Conservation (phyloP, 2,797 vertebrate species). For the Danio jaintianensis region DNA sequence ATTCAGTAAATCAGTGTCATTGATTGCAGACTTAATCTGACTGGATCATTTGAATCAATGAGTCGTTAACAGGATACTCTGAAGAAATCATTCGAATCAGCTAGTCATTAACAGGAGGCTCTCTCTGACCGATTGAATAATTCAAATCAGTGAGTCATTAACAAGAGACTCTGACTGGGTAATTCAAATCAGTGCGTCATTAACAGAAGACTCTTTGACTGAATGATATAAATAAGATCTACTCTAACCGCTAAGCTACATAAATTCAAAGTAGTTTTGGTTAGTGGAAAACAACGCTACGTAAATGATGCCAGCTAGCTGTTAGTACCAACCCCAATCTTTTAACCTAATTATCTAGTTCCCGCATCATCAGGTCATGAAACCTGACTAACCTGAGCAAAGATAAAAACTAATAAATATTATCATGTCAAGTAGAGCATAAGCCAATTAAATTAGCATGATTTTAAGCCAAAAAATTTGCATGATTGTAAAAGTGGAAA, state of each 20-base stretch:
- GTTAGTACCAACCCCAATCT: neutral
- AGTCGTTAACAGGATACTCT: too few relatives aligned
- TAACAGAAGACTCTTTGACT: too few relatives aligned
- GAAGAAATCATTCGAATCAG: too few relatives aligned
- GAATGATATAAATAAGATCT: neutral
- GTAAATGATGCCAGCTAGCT: neutral
- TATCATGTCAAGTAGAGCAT: neutral
- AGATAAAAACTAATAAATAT: neutral
- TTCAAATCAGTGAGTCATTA: too few relatives aligned
- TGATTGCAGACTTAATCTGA: too few relatives aligned
- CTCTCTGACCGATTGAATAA: too few relatives aligned
- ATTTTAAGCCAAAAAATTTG: slow-evolving; percentile 9
- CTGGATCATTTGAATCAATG: too few relatives aligned
- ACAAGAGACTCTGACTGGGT: too few relatives aligned
- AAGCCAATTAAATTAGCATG: neutral
- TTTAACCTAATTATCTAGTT: slow-evolving; percentile 15
- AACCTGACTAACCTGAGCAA: neutral
- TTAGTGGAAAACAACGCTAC: neutral
- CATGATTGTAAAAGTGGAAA: neutral
- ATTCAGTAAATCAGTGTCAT: too few relatives aligned
- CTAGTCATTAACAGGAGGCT: too few relatives aligned
- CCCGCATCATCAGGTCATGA: neutral
- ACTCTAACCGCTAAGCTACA: neutral
- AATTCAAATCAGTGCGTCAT: too few relatives aligned
- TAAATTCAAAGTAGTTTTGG: neutral